phyloP scores from a whole-genome alignment of 2,113 vertebrate species.

The Istiophorus platypterus region DNA sequence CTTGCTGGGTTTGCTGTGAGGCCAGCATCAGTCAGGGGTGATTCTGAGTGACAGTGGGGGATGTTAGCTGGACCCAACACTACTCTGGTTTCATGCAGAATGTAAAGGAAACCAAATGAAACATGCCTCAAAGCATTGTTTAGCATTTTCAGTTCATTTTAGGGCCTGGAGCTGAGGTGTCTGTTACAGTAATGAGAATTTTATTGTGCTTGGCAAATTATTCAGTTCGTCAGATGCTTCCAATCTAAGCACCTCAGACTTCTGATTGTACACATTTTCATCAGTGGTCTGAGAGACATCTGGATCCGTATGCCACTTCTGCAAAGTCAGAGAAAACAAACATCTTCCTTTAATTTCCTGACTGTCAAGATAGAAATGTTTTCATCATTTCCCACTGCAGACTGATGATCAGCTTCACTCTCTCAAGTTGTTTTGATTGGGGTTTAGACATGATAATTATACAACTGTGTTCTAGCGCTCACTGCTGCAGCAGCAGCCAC shows the following conservation, averaged over 20 bases:
- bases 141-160: neutral
- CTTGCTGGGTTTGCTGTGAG: neutral
- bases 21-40: neutral
- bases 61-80: conserved; percentile 10
- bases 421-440: conserved; percentile 61
- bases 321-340: conserved; percentile 7
- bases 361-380: conserved; percentile 21
- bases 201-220: neutral
- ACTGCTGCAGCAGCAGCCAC: neutral
- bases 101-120: conserved; percentile 16
- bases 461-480: conserved; percentile 31
- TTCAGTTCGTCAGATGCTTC: neutral
- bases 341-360: conserved; percentile 12
- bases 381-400: neutral
- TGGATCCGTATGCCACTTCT: neutral
- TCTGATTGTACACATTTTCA: neutral
- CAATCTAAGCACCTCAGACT: neutral
- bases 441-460: conserved; percentile 49
- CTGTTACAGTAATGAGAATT: neutral
- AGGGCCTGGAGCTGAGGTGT: neutral
- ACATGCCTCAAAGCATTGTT: neutral
- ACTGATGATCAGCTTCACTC: conserved; percentile 39
- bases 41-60: conserved; percentile 11
- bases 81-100: neutral
- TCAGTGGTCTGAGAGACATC: conserved; percentile 9